A percentile compares a stretch with the other conserved stretches of the same genome.
phyloP scores from a whole-genome alignment of 64 coral and sea anemone species.

The Anthopleura sola region DNA sequence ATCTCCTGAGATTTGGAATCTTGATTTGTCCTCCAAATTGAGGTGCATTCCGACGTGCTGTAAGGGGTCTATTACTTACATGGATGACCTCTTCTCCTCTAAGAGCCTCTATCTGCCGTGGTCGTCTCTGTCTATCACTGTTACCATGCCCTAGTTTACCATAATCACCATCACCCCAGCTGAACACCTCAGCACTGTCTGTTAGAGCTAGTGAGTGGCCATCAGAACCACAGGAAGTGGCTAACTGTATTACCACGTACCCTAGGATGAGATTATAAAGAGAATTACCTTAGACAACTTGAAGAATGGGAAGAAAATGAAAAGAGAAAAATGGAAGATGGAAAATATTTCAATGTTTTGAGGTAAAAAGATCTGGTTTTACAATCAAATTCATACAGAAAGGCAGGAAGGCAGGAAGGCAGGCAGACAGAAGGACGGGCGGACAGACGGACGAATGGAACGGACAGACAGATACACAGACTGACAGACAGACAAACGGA shows the following conservation, averaged over 20 bases:
- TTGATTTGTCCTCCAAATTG: too few species aligned
- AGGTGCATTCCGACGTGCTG: too few species aligned
- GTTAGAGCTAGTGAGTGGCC: constrained; percentile 81
- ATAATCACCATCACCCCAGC: constrained; percentile 90
- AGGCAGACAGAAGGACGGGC: too few species aligned
- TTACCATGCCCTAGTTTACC: constrained; percentile 86
- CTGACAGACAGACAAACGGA: too few species aligned
- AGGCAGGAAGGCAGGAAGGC: too few species aligned
- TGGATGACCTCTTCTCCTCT: constrained; percentile 77
- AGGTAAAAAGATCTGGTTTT: too few species aligned
- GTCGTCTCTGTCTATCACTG: constrained; percentile 75
- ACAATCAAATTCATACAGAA: too few species aligned
- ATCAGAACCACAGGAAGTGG: constrained; percentile 78
- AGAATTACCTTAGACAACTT: too few species aligned
- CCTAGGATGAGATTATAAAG: constrained; percentile 19
- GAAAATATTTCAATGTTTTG: not conserved
- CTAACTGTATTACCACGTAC: constrained; percentile 79
- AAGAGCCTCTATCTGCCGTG: constrained; percentile 80
- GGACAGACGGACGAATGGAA: too few species aligned
- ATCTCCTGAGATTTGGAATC: too few species aligned
- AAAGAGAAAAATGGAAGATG: not conserved
- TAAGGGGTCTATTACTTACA: constrained; percentile 36
- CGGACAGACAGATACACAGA: too few species aligned
- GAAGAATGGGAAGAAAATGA: not conserved
- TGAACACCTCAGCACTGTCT: constrained; percentile 86